Base-by-base conservation (phyloP, 2,113 vertebrate genomes). In the Haemorhous mexicanus region DNA sequence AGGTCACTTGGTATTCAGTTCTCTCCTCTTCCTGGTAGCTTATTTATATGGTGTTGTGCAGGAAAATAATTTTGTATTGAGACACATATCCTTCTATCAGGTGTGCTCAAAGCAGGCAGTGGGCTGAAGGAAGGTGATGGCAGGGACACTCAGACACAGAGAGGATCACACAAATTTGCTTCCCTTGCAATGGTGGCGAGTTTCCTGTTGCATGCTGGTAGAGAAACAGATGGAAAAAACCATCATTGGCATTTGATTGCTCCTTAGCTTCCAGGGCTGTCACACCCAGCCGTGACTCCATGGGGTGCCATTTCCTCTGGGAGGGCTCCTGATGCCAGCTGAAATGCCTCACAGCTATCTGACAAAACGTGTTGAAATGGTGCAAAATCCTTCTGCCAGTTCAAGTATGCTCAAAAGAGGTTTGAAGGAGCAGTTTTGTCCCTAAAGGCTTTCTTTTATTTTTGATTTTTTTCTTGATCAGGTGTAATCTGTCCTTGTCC, bases 341-440 rank as follows among this genome's bases (percentile, higher is more conserved):
- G 75, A 88, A 73, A 93, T 62, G 55, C 67, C 80, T 92, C 92
- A 58, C 82, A 88, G 72, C n/a, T 43, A 35, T 86, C 50, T 86
- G 86, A 90, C 12, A 22, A 93, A 92, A 90, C 88, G 55, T 69
- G 79, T 84, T 90, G 82, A 92, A 80, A 47, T 73, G 59, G 37
- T 74, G 79, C 37, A 91, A 95, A 94, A 83, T 55, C 88, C 77
- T 93, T 86, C 79, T 94, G 82, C 49, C 90, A 88, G 76, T 88
- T 93, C 90, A 86, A 88, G 56, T 77, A 52, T 77, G 66, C 47
- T 80, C 43, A 88, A 79, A 82, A 61, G 43, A 80, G 32, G 10
- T 63, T 46, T 63, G 50, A 84, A 94, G 55, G 28, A 90, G 39
- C 39, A 18, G 19, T 46, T 85, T 72, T 87, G 39, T 55, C 46